Conservation (phyloP, 2,888 invertebrate genomes). For the Andrena dorsata region DNA sequence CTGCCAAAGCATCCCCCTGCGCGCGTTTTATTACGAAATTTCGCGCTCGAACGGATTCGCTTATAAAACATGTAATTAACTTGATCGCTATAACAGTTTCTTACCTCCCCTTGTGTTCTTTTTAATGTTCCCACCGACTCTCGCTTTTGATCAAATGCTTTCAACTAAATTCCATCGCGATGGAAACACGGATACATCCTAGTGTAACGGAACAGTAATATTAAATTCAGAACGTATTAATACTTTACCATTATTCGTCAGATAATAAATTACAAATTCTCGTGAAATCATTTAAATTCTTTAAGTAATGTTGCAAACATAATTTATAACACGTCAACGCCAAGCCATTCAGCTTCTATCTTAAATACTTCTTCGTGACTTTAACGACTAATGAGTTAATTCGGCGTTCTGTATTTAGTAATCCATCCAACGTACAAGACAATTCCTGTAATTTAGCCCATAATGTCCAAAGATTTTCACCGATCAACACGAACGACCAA, state of each 20-base stretch:
- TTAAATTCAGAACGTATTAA: no score
- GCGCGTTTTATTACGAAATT: slow-evolving; percentile 21
- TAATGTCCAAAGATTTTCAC: background rate
- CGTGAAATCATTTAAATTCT: no score
- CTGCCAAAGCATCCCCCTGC: background rate
- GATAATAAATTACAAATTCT: no score
- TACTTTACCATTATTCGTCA: no score
- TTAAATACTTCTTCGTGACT: background rate
- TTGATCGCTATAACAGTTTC: slow-evolving; percentile 7
- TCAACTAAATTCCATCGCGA: background rate
- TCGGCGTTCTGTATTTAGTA: background rate
- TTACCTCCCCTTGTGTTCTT: background rate
- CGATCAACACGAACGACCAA: background rate
- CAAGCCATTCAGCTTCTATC: no score
- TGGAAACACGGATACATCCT: no score
- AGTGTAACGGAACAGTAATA: no score
- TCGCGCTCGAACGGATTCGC: slow-evolving; percentile 5
- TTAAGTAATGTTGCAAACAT: no score
- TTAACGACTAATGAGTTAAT: background rate
- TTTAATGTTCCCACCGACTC: slow-evolving; percentile 1
- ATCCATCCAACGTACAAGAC: background rate
- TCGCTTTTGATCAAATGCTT: slow-evolving; percentile 20
- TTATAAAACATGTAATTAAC: slow-evolving; percentile 18
- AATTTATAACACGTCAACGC: no score
- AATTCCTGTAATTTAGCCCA: background rate